Evolutionary conservation across 2,888 invertebrate genomes (phyloP), one percentile per base, ranked within the genome.

Genomic region (Penaeus monodon): DNA sequence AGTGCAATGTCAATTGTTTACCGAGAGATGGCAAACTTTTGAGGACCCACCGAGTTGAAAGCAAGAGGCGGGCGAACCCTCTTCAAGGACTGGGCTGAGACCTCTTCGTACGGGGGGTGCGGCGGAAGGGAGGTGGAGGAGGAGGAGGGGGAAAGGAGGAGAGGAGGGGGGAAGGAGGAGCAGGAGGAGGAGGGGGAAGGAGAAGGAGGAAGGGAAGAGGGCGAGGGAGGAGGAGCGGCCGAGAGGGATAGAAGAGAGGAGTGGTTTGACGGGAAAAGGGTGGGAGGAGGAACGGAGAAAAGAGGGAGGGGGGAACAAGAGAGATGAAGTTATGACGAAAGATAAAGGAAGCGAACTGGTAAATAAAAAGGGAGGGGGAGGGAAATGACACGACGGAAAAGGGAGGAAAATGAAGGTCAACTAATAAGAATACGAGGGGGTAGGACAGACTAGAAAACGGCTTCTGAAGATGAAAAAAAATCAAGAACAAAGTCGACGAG

Each of bases 1-100:
- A 89, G 81, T 76, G 74, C 88, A 78, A 74, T 77, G 88, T 83
- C 88, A 89, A 89, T 85, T 89, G 89, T 88, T 89, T 82, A 78
- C 87, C 24, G 65, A 77, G 84, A 66, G 66, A 70, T 77, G 76
- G 76, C 83, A 86, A 80, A 82, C 83, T 77, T 74, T 79, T 49
- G 85, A 86, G 73, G 73, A 33, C 63, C 44, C 73, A 76, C 83
- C 65, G 29, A 73, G 74, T 81, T 81, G 80, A 85, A 85, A 85
- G 85, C 74, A 80, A 85, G 85, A 63, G 68, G 65, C 22, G 63
- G n/a, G 27, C 27, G 38, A 66, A 29, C 65, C 78, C 63, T 65
- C 27, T 81, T 85, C 81, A 73, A 85, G 85, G 49, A 63, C 85
- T 80, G 27, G 70, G 27, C 64, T 63, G 24, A 68, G 84, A 78